Percentiles rank a stretch among this genome's conserved stretches.
Evolutionary conservation across 2,797 vertebrate species (phyloP).

Genomic region (Botia kubotai): DNA sequence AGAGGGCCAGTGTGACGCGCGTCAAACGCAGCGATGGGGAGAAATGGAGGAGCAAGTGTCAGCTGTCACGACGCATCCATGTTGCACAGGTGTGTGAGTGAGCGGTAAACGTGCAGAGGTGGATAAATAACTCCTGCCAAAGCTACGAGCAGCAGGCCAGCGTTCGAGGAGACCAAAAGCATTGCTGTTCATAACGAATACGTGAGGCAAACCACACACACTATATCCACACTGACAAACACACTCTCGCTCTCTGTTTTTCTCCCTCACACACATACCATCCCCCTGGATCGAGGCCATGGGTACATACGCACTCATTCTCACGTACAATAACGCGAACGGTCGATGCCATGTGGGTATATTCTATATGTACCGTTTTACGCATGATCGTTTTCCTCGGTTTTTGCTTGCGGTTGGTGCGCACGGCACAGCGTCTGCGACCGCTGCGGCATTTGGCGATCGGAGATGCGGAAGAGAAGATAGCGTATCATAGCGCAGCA

Average conservation of each 20-base stretch:
- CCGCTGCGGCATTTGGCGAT: conserved; percentile 41
- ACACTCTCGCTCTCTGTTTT: neutral
- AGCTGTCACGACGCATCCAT: conserved; percentile 52
- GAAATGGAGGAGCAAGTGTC: conserved; percentile 44
- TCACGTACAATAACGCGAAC: neutral
- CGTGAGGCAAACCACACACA: conserved; percentile 34
- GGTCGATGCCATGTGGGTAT: neutral
- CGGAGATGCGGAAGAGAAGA: conserved; percentile 16
- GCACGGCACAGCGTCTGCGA: conserved; percentile 15
- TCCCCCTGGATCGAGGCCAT: conserved; percentile 22
- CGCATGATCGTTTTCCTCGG: conserved; percentile 8
- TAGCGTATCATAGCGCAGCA: conserved; percentile 18
- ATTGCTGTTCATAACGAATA: conserved; percentile 39
- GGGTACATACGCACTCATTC: conserved; percentile 15
- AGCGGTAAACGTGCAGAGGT: neutral
- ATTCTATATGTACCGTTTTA: conserved; percentile 10
- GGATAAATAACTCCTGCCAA: neutral
- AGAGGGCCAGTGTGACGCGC: conserved; percentile 59
- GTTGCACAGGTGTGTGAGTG: conserved; percentile 42
- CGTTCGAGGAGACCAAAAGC: conserved; percentile 35
- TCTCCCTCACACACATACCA: conserved; percentile 6
- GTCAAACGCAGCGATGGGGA: conserved; percentile 59
- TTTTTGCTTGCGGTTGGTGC: conserved; percentile 1
- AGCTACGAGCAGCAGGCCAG: conserved; percentile 9
- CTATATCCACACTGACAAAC: conserved; percentile 1